Evolutionary conservation across 2,797 vertebrate species (phyloP), one percentile per base, ranked within the genome.

Genomic region (Capromys pilorides): DNA sequence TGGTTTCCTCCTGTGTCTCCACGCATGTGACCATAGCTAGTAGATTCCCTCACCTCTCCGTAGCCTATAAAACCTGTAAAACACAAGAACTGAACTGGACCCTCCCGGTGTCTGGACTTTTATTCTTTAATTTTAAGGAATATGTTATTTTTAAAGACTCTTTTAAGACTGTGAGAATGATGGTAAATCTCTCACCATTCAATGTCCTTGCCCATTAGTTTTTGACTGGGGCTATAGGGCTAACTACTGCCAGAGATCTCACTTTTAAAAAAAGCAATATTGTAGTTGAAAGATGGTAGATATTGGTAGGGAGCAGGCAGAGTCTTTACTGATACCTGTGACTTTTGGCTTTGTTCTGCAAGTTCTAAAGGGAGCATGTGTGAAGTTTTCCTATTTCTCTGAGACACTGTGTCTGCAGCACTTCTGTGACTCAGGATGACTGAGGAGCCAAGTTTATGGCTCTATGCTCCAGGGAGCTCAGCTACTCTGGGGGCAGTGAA

Each of bases 321-420:
- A 49, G 19, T 81, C 88, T 93, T 64, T 86, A 80, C 86, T 84
- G n/a, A 64, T n/a, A 39, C 67, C 51, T 85, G 0, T 39, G 59
- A 79, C n/a, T 79, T 84, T n/a, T n/a, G 71, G 10, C 51, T 86
- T 84, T 80, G 83, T 62, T 88, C 21, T 54, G 21, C 93, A 86
- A 41, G 11, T 82, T 90, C 71, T 85, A 31, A 89, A 73, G 67
- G 41, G 89, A 92, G 71, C 7, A 1, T 36, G 4, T 4, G 9
- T 57, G 54, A 93, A 49, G 31, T 36, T 91, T 92, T 59, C 33
- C 24, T 51, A 49, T 80, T 92, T 88, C 80, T 79, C 61, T 24
- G 28, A 80, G 54, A 81, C 66, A 26, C 78, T 49, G 13, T 59
- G 22, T 41, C 78, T 93, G 31, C 73, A 66, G 49, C 77, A 90